Evolutionary conservation across 2,888 invertebrate species (phyloP).

Genomic region (Muschampia plurimacula): DNA sequence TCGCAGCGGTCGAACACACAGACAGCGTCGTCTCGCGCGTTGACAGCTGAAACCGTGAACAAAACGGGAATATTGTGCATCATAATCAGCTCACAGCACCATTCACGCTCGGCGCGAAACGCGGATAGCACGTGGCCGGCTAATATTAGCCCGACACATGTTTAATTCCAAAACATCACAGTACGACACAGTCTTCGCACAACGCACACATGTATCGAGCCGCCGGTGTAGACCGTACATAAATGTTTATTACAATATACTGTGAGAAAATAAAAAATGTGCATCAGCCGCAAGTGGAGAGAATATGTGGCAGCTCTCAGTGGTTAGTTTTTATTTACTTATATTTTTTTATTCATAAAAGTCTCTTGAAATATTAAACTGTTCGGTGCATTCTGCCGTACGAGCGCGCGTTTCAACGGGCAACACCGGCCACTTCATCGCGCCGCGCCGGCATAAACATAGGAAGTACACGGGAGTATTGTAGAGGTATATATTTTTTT

Average conservation of each 20-base stretch:
- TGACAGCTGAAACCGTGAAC: constrained; percentile 78
- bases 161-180: constrained; percentile 57
- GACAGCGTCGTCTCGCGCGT: constrained; percentile 43
- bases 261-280: constrained; percentile 68
- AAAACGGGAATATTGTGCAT: constrained; percentile 60
- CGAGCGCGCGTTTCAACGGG: constrained; percentile 29
- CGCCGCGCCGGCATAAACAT: constrained; percentile 17
- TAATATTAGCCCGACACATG: constrained; percentile 68
- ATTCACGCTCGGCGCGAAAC: constrained; percentile 74
- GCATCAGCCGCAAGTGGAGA: constrained; percentile 76
- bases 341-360: constrained; percentile 52
- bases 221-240: constrained; percentile 57
- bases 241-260: constrained; percentile 75
- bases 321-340: constrained; percentile 65
- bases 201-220: constrained; percentile 59
- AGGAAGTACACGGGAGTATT: not conserved
- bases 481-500: constrained; percentile 15
- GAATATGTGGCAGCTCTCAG: constrained; percentile 81
- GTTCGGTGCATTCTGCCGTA: not conserved
- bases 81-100: constrained; percentile 52
- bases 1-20: constrained; percentile 48
- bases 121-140: constrained; percentile 75
- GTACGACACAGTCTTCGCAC: constrained; percentile 53
- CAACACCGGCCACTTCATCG: constrained; percentile 40
- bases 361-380: constrained; percentile 8